phyloP scores from a whole-genome alignment of 2,888 invertebrate species.

The Camponotus fellah region DNA sequence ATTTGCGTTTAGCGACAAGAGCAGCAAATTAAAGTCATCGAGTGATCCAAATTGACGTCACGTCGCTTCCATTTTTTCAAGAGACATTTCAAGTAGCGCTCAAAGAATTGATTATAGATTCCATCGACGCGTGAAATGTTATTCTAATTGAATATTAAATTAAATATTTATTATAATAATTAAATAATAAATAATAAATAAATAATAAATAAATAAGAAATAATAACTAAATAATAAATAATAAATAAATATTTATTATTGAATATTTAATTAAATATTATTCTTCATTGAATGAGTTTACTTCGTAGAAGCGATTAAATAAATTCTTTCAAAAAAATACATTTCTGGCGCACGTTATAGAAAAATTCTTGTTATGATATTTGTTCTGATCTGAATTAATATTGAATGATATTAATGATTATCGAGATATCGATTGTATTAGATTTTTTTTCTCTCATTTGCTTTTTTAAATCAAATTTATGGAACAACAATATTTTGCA shows the following conservation, averaged over 20 bases:
- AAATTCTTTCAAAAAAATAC: slow-evolving; percentile 17
- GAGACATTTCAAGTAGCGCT: background rate
- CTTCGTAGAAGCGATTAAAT: slow-evolving; percentile 15
- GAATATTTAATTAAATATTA: background rate
- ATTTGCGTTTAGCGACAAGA: background rate
- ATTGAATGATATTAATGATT: background rate
- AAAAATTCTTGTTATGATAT: slow-evolving; percentile 10
- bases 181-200: no score
- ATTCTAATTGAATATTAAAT: no score
- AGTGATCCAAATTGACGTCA: no score
- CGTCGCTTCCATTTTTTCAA: no score
- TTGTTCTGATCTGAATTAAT: background rate
- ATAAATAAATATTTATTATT: no score
- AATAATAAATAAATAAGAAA: no score
- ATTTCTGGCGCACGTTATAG: background rate
- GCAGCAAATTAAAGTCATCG: no score
- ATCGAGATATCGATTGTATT: background rate
- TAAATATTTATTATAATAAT: no score
- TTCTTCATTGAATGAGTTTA: background rate
- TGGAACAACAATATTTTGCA: background rate
- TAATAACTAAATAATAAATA: no score
- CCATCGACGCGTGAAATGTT: background rate
- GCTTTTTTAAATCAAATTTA: slow-evolving; percentile 8
- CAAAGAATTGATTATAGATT: background rate
- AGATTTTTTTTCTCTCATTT: background rate